These are phyloP conservation scores for Oeneis ivallda DNA, from an alignment of 2,888 invertebrate species.

Conservation along the genomic window DNA sequence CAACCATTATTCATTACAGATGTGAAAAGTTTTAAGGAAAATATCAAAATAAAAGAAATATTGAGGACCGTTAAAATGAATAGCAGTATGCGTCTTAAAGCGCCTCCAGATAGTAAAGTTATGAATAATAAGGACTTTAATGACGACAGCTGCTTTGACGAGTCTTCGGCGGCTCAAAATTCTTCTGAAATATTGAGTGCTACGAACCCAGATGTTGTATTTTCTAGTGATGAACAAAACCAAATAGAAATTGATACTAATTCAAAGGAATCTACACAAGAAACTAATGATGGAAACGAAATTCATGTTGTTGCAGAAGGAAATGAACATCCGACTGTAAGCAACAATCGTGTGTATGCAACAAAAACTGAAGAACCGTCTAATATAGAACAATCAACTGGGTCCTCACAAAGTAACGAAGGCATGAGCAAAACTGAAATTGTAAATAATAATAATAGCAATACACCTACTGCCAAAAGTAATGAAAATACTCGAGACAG, in stretches of 20 bases:
- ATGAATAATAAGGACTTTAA: conserved; percentile 67
- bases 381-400: background rate
- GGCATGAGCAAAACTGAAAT: conserved; percentile 15
- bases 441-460: conserved; percentile 15
- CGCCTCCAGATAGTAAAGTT: conserved; percentile 65
- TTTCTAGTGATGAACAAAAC: conserved; percentile 32
- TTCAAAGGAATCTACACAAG: conserved; percentile 26
- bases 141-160: conserved; percentile 58
- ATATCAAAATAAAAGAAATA: conserved; percentile 71
- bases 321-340: background rate
- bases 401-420: background rate
- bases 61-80: conserved; percentile 73
- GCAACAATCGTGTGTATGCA: conserved; percentile 27
- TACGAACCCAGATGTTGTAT: conserved; percentile 54
- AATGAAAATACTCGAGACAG: conserved; percentile 49
- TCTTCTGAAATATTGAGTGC: conserved; percentile 51
- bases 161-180: conserved; percentile 35
- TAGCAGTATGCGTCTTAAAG: conserved; percentile 69
- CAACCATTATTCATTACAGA: conserved; percentile 57
- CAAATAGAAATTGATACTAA: conserved; percentile 26
- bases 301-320: conserved; percentile 1
- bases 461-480: conserved; percentile 22
- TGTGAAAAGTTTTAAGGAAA: conserved; percentile 67
- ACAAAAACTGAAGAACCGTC: background rate
- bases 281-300: conserved; percentile 33